A percentile compares a stretch with the other conserved stretches of the same genome.
These are phyloP conservation scores for Brachyptera putata DNA, from an alignment of 2,888 invertebrate species.

Conservation along the genomic window DNA sequence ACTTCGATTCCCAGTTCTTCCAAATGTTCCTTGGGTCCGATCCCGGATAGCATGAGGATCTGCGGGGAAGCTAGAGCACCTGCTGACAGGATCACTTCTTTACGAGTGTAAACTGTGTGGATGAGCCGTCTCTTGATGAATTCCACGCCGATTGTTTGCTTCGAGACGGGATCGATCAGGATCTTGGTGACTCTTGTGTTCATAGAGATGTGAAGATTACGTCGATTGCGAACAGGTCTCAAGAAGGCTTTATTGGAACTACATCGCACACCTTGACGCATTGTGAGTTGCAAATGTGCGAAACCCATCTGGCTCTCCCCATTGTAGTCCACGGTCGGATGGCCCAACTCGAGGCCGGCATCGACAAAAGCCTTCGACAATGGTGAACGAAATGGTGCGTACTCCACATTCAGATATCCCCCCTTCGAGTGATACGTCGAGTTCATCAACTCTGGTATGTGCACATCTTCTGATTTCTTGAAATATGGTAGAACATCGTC, in stretches of 20 bases:
- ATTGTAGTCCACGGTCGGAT: conserved; percentile 44
- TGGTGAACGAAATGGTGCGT: conserved; percentile 51
- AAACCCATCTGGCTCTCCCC: conserved; percentile 49
- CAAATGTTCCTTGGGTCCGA: conserved; percentile 47
- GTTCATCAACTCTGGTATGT: conserved; percentile 48
- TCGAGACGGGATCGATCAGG: conserved; percentile 58
- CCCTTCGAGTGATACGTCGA: conserved; percentile 51
- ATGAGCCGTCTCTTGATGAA: conserved; percentile 50
- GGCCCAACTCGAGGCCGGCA: conserved; percentile 56
- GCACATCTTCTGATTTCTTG: conserved; percentile 67
- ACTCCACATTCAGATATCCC: conserved; percentile 55
- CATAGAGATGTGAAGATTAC: conserved; percentile 64
- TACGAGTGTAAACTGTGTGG: conserved; percentile 41
- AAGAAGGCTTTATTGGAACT: conserved; percentile 64
- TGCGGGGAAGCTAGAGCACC: conserved; percentile 58
- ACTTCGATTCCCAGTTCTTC: conserved; percentile 39
- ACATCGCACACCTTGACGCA: conserved; percentile 42
- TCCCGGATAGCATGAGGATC: conserved; percentile 57
- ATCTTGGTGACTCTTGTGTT: conserved; percentile 59
- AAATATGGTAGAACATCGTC: conserved; percentile 70
- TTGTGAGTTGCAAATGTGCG: conserved; percentile 49
- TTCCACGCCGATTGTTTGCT: conserved; percentile 64
- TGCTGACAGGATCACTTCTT: conserved; percentile 51
- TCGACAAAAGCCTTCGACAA: conserved; percentile 59
- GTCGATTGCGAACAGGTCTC: conserved; percentile 54